Conservation (phyloP, 1,140 invertebrate species). For the Drosophila kohkoa region DNA sequence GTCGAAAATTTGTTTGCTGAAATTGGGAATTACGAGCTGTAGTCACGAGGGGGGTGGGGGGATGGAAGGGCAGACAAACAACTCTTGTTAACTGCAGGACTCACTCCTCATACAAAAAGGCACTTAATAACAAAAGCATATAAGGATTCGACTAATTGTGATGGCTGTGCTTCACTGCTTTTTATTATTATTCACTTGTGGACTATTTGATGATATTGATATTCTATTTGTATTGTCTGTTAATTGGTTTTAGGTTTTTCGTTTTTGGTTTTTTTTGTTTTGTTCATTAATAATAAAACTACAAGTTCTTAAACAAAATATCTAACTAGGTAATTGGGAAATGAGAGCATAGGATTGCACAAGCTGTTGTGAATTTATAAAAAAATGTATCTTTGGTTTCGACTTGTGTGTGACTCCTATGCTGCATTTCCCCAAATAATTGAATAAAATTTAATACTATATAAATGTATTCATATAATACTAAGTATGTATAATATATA, state of each 20-base stretch:
- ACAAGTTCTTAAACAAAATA: slow-evolving; percentile 68
- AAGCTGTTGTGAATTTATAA: background rate
- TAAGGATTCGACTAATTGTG: slow-evolving; percentile 25
- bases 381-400: background rate
- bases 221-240: slow-evolving; percentile 70
- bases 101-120: slow-evolving; percentile 56
- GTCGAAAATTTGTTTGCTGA: background rate
- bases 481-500: slow-evolving; percentile 16
- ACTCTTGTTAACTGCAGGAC: slow-evolving; percentile 50
- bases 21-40: slow-evolving; percentile 22
- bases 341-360: slow-evolving; percentile 11
- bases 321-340: slow-evolving; percentile 54
- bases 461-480: slow-evolving; percentile 16
- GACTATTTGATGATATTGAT: slow-evolving; percentile 22
- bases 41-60: slow-evolving; percentile 16
- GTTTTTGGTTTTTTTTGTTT: slow-evolving; percentile 39
- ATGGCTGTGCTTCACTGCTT: slow-evolving; percentile 7
- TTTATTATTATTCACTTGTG: slow-evolving; percentile 13
- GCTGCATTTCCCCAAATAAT: slow-evolving; percentile 25
- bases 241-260: slow-evolving; percentile 67
- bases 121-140: slow-evolving; percentile 71
- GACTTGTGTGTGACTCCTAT: background rate
- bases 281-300: slow-evolving; percentile 52
- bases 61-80: slow-evolving; percentile 10
- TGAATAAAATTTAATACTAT: slow-evolving; percentile 36